These are phyloP conservation scores for Hydractinia symbiolongicarpus DNA, from an alignment of 30 jellyfish, hydroid and myxozoan genomes.

Conservation along the genomic window DNA sequence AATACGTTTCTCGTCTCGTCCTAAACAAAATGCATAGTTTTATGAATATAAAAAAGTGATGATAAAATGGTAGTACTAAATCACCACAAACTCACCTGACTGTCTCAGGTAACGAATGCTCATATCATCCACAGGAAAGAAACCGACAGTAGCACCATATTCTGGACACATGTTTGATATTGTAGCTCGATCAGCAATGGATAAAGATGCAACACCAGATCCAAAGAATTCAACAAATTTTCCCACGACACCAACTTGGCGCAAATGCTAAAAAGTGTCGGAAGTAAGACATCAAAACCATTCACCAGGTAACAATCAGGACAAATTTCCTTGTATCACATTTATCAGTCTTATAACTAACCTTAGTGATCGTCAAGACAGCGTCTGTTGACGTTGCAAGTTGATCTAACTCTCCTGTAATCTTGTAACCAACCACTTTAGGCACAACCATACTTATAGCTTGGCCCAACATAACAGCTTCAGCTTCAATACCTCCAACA, in stretches of 20 bases:
- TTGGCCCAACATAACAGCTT: conserved; percentile 92
- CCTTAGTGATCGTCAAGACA: conserved; percentile 84
- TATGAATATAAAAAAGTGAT: background rate
- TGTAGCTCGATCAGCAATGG: conserved; percentile 96
- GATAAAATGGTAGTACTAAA: background rate
- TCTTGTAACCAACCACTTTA: conserved; percentile 79
- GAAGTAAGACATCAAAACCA: background rate
- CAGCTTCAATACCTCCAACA: conserved; percentile 98
- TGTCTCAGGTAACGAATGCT: conserved; percentile 59
- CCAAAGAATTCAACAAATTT: conserved; percentile 96
- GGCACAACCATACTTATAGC: conserved; percentile 88
- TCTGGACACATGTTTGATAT: conserved; percentile 98
- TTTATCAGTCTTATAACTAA: background rate
- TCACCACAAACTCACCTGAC: conserved; percentile 42
- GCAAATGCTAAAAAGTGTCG: conserved; percentile 55
- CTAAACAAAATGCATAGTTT: conserved; percentile 28
- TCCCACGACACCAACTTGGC: conserved; percentile 99
- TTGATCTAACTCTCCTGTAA: conserved; percentile 43
- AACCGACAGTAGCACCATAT: conserved; percentile 96
- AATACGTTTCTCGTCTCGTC: conserved; percentile 53
- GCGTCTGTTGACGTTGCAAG: conserved; percentile 82
- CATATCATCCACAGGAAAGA: conserved; percentile 89
- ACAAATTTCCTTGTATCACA: background rate
- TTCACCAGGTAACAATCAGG: background rate
- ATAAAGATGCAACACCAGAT: conserved; percentile 67